Conservation (phyloP, 92 coral and sea anemone species). For the Parazoanthus swiftii region DNA sequence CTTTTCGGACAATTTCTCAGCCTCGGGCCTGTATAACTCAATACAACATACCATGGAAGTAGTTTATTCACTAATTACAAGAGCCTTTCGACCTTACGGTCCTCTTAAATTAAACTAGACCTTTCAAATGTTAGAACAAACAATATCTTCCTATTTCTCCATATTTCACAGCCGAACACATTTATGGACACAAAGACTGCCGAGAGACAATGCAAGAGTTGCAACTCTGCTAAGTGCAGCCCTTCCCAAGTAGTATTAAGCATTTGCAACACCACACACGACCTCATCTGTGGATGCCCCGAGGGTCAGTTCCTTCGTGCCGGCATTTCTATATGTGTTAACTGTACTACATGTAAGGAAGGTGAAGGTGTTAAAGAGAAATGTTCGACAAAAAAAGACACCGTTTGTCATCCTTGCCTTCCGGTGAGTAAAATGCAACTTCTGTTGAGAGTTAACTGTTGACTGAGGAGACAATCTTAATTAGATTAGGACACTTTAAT, state of each 20-base stretch:
- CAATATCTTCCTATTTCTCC: not conserved
- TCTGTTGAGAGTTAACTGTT: too few relatives aligned
- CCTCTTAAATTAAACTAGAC: too few relatives aligned
- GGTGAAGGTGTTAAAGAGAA: not conserved
- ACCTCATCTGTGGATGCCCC: conserved; percentile 18
- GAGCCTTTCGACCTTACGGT: too few relatives aligned
- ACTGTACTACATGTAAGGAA: not conserved
- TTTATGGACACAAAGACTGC: not conserved
- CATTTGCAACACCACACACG: not conserved
- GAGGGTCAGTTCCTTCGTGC: not conserved
- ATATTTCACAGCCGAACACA: not conserved
- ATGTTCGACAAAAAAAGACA: not conserved
- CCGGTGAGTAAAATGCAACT: not conserved
- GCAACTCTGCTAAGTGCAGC: not conserved
- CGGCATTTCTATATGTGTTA: not conserved
- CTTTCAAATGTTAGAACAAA: not conserved
- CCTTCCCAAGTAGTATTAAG: not conserved
- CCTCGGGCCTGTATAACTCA: too few relatives aligned
- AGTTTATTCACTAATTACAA: too few relatives aligned
- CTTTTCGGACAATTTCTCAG: too few relatives aligned
- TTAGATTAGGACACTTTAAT: too few relatives aligned
- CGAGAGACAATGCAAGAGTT: not conserved
- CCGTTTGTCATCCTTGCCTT: conserved; percentile 12
- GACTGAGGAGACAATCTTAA: too few relatives aligned
- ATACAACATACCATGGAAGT: too few relatives aligned